These are phyloP conservation scores for Dorcus parallelipipedus DNA, from an alignment of 2,888 invertebrate species.

Conservation along the genomic window DNA sequence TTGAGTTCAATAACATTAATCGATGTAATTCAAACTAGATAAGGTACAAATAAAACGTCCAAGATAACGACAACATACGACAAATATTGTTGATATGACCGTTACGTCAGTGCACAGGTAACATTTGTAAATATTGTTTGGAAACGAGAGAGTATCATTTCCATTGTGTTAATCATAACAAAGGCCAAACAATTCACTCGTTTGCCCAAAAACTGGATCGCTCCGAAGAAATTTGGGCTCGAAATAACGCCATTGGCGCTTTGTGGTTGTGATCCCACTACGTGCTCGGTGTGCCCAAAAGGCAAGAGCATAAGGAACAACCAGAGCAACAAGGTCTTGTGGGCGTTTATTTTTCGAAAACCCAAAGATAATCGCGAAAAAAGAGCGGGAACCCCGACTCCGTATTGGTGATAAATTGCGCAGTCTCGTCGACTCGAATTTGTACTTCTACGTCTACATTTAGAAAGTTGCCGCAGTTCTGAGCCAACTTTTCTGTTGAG, in stretches of 20 bases:
- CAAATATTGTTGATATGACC: too few species aligned
- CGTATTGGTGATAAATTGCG: slow-evolving; percentile 9
- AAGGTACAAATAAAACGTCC: too few species aligned
- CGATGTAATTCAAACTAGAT: too few species aligned
- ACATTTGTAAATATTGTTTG: too few species aligned
- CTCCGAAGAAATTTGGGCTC: not conserved
- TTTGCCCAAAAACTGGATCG: too few species aligned
- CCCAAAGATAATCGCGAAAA: not conserved
- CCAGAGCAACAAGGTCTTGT: not conserved
- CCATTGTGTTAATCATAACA: too few species aligned
- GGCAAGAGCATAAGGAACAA: not conserved
- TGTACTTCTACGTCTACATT: not conserved
- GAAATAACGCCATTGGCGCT: not conserved
- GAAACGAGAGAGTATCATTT: too few species aligned
- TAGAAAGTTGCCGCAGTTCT: slow-evolving; percentile 7
- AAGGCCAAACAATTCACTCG: too few species aligned
- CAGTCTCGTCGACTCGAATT: slow-evolving; percentile 5
- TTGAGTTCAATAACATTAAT: too few species aligned
- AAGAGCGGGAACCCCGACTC: slow-evolving; percentile 1
- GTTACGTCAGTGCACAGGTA: too few species aligned
- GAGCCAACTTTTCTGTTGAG: slow-evolving; percentile 8
- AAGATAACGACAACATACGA: too few species aligned
- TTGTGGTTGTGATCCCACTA: not conserved
- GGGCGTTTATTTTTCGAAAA: not conserved
- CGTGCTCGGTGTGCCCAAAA: not conserved